Evolutionary conservation across 1,140 invertebrate genomes (phyloP), one percentile per base, ranked within the genome.

Genomic region (Drosophila nigrodunni): DNA sequence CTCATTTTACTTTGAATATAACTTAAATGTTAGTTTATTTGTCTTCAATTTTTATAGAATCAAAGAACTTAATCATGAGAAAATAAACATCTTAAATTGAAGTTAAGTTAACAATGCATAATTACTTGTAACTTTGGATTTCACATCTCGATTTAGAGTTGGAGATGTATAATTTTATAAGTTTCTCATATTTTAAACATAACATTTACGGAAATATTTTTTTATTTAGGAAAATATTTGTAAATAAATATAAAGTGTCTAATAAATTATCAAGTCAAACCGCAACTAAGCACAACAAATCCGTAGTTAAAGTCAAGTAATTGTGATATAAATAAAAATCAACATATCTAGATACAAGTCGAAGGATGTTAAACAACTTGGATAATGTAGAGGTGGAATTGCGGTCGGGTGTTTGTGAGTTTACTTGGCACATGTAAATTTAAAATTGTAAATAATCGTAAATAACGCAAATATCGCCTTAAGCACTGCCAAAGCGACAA

Each of bases 381-480:
- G 30, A 10, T 46, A 49, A 30, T 46, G 47, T 7, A 41, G 74
- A 46, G 59, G 41, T 21, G 34, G 52, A 35, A 13, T 25, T 13
- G 39, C 11, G 61, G 61, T 37, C 49, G 50, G 43, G 61, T 30
- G 3, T 25, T 10, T 61, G 50, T 37, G 57, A 2, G 3, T 25
- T 10, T 61, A 44, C 59, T 50, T 67, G 85, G 60, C 74, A 78
- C 85, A 89, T 89, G 85, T 85, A 89, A 79, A 89, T 89, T 89
- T 82, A 78, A 83, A 89, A 89, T 89, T 83, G 85, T 89, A 89
- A 89, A 89, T 89, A 87, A 89, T 89, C 85, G 85, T 89, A 89
- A 89, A 89, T 89, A 89, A 89, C 85, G 85, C 81, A 85, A 89
- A 89, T 89, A 89, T 89, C 80, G 85, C 85, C 85, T 80, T 77